Evolutionary conservation across 2,797 vertebrate genomes (phyloP).

Genomic region (Megaceryle alcyon): DNA sequence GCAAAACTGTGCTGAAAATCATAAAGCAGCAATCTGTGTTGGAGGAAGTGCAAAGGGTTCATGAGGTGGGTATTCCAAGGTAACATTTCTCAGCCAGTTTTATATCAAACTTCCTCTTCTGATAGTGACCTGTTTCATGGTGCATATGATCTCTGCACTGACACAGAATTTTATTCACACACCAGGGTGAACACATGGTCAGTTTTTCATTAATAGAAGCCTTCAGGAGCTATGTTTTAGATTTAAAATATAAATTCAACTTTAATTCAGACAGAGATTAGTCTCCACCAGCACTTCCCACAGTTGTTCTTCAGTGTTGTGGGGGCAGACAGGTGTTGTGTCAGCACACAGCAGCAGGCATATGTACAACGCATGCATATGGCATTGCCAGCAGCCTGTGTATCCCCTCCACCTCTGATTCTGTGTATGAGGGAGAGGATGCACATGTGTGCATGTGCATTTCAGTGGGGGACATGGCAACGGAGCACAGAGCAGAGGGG

Average conservation of each 20-base stretch:
- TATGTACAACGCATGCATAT: accelerated
- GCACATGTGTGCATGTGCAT: accelerated
- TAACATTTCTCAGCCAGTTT: neutral
- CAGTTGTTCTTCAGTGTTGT: neutral
- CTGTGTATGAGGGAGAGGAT: neutral
- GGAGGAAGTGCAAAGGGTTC: neutral
- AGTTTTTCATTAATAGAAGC: neutral
- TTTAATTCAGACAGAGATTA: neutral
- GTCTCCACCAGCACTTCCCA: neutral
- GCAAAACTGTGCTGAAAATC: neutral
- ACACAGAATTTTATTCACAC: neutral
- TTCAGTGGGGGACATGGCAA: accelerated
- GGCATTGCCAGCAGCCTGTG: neutral
- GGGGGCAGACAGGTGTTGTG: neutral
- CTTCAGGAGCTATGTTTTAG: neutral
- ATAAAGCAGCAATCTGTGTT: neutral
- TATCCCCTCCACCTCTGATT: neutral
- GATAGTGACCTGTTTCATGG: neutral
- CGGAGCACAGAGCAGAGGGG: neutral
- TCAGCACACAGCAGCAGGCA: neutral
- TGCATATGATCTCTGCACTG: neutral
- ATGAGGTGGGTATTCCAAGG: neutral
- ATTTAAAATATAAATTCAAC: neutral
- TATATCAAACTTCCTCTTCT: neutral
- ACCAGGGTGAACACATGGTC: neutral